A percentile compares a stretch with the other conserved stretches of the same genome.
Evolutionary conservation across 2,113 vertebrate genomes (phyloP).

Genomic region (Taurulus bubalis): DNA sequence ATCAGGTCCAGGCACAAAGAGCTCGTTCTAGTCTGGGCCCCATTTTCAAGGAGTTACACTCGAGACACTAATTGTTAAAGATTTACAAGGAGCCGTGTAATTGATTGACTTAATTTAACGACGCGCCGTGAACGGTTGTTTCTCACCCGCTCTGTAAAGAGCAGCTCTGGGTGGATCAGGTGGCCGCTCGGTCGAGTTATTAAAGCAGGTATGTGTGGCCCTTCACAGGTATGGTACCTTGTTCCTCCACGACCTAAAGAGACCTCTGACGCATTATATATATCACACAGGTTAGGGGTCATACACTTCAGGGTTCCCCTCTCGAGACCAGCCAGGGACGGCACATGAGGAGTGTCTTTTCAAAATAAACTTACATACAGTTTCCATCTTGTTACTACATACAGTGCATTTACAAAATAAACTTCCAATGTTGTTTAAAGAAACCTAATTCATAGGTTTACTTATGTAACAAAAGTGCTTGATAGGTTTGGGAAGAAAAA

Average conservation of each 20-base stretch:
- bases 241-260: slow-evolving; percentile 1
- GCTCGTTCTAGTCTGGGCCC: slow-evolving; percentile 45
- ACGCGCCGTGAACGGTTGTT: slow-evolving; percentile 46
- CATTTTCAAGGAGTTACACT: slow-evolving; percentile 35
- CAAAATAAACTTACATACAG: too few species aligned
- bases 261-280: not conserved
- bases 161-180: slow-evolving; percentile 32
- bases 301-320: too few species aligned
- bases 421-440: too few species aligned
- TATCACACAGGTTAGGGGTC: too few species aligned
- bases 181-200: not conserved
- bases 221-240: not conserved
- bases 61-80: slow-evolving; percentile 48
- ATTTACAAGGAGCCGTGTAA: slow-evolving; percentile 67
- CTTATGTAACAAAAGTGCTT: too few species aligned
- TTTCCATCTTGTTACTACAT: too few species aligned
- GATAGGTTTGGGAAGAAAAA: too few species aligned
- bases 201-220: not conserved
- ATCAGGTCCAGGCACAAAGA: slow-evolving; percentile 58
- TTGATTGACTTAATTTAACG: slow-evolving; percentile 58
- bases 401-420: too few species aligned
- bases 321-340: too few species aligned
- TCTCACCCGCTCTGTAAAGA: slow-evolving; percentile 39
- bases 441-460: too few species aligned
- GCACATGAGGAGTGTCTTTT: too few species aligned